Base-by-base conservation (phyloP, 2,888 invertebrate species). In the Trachelus tabidus region DNA sequence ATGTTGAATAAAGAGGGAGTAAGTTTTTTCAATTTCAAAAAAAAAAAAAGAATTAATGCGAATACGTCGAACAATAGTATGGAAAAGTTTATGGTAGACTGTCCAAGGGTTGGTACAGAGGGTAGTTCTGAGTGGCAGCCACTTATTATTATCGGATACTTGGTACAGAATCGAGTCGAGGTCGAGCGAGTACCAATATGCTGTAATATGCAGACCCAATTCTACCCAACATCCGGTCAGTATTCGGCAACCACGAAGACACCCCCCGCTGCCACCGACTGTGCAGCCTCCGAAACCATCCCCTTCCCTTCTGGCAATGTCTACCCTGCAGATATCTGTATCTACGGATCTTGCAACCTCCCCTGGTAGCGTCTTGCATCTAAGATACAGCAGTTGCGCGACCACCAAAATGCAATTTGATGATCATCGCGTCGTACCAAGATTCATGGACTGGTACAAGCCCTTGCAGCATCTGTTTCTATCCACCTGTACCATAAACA, bases 101-200 rank as follows among this genome's bases (percentile, higher is more conserved):
- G 33, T 76, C 68, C 30, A 34, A 23, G 34, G 34, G 34, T 34
- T 35, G 69, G 3, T 31, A 4, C 11, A 71, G 31, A 11, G 40
- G 40, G 15, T 40, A 77, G 74, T 12, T 37, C 82, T 82, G 84
- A 86, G 83, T 85, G 85, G 85, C 84, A 86, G 84, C 82, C 83
- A 84, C 86, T 87, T 86, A 87, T 86, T 87, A 85, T 85, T 84
- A 85, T 86, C 85, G 85, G 83, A 84, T 85, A 84, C 84, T 82
- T 79, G 77, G 77, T 76, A 77, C 23, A 73, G 81, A 80, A 75
- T 76, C 82, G 77, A 83, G 82, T 76, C 81, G 83, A 81, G 83
- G 81, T 82, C 80, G 82, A 81, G 79, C 82, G 83, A 84, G 83
- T 86, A 84, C 85, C 86, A 84, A 86, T 86, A 87, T 85, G 79